Conservation (phyloP, 1,140 invertebrate species). For the Halyomorpha halys region DNA sequence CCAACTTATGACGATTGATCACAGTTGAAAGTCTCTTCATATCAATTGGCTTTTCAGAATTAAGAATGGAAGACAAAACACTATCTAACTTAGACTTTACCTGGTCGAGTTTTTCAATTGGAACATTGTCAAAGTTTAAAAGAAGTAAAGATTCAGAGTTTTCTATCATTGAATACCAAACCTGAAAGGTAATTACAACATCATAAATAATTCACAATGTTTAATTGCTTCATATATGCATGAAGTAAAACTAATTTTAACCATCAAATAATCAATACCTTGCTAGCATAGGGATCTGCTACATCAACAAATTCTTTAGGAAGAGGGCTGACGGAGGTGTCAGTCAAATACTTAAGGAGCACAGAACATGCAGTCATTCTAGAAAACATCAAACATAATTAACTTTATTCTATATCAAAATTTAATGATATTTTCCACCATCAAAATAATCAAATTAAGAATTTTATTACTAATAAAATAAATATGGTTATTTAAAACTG, state of each 20-base stretch:
- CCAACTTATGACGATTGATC: constrained; percentile 58
- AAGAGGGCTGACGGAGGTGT: constrained; percentile 72
- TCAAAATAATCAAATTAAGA: too few relatives aligned
- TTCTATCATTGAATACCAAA: constrained; percentile 55
- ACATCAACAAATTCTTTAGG: constrained; percentile 76
- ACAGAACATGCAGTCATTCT: constrained; percentile 51
- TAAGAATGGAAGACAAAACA: constrained; percentile 42
- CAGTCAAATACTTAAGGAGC: constrained; percentile 73
- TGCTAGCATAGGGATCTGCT: constrained; percentile 67
- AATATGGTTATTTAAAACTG: background rate
- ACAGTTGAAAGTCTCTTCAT: constrained; percentile 63
- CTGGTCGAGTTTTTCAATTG: constrained; percentile 49
- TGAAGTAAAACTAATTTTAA: too few relatives aligned
- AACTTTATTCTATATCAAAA: background rate
- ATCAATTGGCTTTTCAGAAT: constrained; percentile 50
- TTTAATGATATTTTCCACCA: background rate
- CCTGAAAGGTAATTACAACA: too few relatives aligned
- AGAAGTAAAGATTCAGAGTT: constrained; percentile 59
- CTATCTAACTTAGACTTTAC: constrained; percentile 50
- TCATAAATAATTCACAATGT: too few relatives aligned
- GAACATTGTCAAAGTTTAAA: constrained; percentile 68
- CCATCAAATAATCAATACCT: constrained; percentile 40
- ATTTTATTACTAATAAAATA: background rate
- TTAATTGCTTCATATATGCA: too few relatives aligned
- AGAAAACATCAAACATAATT: constrained; percentile 23